Conservation (phyloP, 2,888 invertebrate genomes). For the Drosophila flavopinicola region DNA sequence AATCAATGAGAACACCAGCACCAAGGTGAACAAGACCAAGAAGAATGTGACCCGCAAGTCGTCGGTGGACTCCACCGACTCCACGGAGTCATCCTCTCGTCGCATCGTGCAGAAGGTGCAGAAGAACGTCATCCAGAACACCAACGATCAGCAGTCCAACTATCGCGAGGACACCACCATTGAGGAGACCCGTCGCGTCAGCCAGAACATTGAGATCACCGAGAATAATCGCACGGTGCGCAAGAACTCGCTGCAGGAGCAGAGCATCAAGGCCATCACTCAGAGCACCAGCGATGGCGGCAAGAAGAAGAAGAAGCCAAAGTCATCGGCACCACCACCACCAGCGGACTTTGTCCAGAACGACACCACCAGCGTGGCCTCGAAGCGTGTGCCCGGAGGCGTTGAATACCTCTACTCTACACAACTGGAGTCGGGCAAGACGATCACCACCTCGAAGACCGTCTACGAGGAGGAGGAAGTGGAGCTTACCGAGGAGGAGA, state of each 20-base stretch:
- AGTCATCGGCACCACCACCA: slow-evolving; percentile 80
- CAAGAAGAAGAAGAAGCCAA: slow-evolving; percentile 80
- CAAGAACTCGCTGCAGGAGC: slow-evolving; percentile 82
- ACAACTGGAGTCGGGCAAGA: slow-evolving; percentile 81
- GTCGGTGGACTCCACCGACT: slow-evolving; percentile 81
- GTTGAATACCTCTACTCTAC: slow-evolving; percentile 83
- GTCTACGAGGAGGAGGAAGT: slow-evolving; percentile 83
- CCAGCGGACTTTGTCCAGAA: slow-evolving; percentile 83
- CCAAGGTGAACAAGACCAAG: slow-evolving; percentile 79
- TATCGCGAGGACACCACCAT: slow-evolving; percentile 78
- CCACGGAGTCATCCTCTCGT: slow-evolving; percentile 75
- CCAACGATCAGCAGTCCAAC: slow-evolving; percentile 65
- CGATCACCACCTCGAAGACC: slow-evolving; percentile 83
- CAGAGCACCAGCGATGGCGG: slow-evolving; percentile 59
- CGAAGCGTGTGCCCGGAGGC: slow-evolving; percentile 82
- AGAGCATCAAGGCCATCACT: slow-evolving; percentile 75
- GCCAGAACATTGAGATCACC: slow-evolving; percentile 81
- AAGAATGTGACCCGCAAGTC: slow-evolving; percentile 75
- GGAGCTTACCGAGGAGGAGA: slow-evolving; percentile 83
- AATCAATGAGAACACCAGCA: slow-evolving; percentile 69
- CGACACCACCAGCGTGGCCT: slow-evolving; percentile 79
- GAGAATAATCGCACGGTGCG: slow-evolving; percentile 82
- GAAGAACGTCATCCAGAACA: slow-evolving; percentile 64
- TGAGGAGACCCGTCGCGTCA: slow-evolving; percentile 80
- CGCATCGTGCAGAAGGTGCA: slow-evolving; percentile 77